Conservation (phyloP, 2,888 invertebrate genomes). For the Orthosia incerta region DNA sequence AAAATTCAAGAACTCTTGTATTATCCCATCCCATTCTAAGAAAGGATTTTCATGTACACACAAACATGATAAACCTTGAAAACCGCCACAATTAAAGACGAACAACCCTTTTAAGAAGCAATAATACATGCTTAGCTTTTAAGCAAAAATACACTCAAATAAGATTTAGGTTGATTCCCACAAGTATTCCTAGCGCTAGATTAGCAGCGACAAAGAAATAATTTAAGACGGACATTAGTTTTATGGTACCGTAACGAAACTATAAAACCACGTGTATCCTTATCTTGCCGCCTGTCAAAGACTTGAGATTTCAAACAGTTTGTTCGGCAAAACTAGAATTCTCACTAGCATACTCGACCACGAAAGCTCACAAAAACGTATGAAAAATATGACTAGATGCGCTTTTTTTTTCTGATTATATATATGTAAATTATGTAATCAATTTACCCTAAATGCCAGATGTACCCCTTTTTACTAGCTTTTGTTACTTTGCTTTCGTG, state of each 20-base stretch:
- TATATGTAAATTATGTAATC: no score
- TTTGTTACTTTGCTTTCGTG: no score
- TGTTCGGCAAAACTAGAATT: no score
- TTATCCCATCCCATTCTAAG: neutral
- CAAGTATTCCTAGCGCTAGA: constrained; percentile 22
- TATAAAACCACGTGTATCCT: no score
- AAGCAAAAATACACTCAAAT: neutral
- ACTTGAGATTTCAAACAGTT: no score
- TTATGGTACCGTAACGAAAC: neutral
- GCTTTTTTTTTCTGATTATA: no score
- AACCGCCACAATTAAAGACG: neutral
- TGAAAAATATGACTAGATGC: no score
- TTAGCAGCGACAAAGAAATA: constrained; percentile 31
- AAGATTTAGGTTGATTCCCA: constrained; percentile 1
- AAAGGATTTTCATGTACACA: constrained; percentile 6
- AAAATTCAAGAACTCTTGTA: neutral
- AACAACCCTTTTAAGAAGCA: constrained; percentile 9
- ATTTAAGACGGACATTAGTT: neutral
- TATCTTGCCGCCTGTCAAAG: no score
- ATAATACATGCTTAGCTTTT: constrained; percentile 1
- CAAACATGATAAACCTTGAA: neutral
- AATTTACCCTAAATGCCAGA: no score
- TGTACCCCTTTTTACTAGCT: no score
- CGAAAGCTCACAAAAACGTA: no score
- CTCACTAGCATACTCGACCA: no score